Base-by-base conservation (phyloP, 2,797 vertebrate genomes). In the Phyllotis vaccarum region DNA sequence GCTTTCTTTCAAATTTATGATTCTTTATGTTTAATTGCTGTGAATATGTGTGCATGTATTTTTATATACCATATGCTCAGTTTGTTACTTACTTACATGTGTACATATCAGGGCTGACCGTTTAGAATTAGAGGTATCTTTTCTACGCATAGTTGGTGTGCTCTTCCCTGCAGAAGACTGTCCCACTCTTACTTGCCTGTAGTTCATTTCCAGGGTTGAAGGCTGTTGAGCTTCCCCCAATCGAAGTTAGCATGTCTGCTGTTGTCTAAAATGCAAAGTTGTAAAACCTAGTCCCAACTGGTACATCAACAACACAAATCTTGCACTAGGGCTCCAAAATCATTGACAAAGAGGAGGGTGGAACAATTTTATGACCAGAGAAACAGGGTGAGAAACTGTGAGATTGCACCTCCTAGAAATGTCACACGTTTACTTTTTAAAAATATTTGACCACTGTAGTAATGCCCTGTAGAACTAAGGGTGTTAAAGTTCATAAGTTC, bases 371-470 rank as follows among this genome's bases (percentile, higher is more conserved):
- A 83, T 34, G 60, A 46, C 29, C 60, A 64, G 29, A 64, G 40
- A 40, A 83, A 64, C 60, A 34, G 27, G 62, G 80, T 10, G 31
- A 19, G 31, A 46, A 46, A n/a, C 54, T 83, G 17, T 83, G 81
- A 72, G 70, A 72, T 40, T 72, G 3, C n/a, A 24, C 40, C 37
- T 82, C 7, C 37, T 60, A 5, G 27, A 66, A 83, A 34, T 83
- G 81, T 64, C 29, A 64, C 27, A 64, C 64, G 8, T 54, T 81
- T 96, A 54, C 40, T 88, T 87, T 76, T 86, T 72, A 49, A 83
- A 78, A 85, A 46, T 93, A 95, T 88, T 43, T 95, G 37, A 52
- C 16, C 86, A 27, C 86, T 5, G 22, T 95, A 2, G n/a, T n/a
- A n/a, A n/a, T 92, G 89, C 37, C 16, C 11, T 12, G 46, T 5